Evolutionary conservation across 2,888 invertebrate genomes (phyloP).

Genomic region (Isotomurus palustris): DNA sequence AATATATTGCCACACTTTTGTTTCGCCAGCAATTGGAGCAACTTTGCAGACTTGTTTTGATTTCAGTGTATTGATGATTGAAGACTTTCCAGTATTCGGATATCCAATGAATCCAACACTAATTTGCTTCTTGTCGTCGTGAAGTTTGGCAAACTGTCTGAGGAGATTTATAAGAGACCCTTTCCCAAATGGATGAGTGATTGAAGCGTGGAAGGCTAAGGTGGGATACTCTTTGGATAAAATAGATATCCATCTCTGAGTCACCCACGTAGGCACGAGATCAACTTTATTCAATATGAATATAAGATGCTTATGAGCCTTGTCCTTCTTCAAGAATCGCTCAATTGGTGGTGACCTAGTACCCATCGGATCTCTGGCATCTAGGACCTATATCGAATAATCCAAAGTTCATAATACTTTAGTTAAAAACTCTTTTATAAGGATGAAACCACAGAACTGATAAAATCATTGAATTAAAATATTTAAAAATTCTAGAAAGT

Average conservation of each 20-base stretch:
- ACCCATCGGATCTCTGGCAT: constrained; percentile 95
- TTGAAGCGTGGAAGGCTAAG: constrained; percentile 96
- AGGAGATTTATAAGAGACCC: constrained; percentile 93
- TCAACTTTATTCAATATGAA: constrained; percentile 90
- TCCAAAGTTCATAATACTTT: not conserved
- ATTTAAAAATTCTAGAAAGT: constrained; percentile 6
- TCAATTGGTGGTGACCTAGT: constrained; percentile 90
- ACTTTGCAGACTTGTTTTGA: constrained; percentile 97
- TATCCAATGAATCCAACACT: constrained; percentile 98
- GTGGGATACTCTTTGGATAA: constrained; percentile 94
- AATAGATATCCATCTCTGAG: constrained; percentile 80
- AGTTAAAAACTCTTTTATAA: too few species aligned
- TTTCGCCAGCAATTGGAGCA: constrained; percentile 96
- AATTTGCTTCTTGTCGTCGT: constrained; percentile 95
- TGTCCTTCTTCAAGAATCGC: constrained; percentile 87
- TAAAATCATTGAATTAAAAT: not conserved
- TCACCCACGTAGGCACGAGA: constrained; percentile 73
- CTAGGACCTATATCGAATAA: constrained; percentile 63
- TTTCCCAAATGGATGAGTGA: constrained; percentile 97
- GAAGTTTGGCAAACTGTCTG: constrained; percentile 91
- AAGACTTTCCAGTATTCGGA: constrained; percentile 98
- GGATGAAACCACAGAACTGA: not conserved
- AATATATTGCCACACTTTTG: constrained; percentile 99
- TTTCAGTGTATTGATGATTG: constrained; percentile 91
- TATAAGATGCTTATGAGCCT: constrained; percentile 93